These are phyloP conservation scores for Clinocottus analis DNA, from an alignment of 2,113 vertebrate species.

Conservation along the genomic window DNA sequence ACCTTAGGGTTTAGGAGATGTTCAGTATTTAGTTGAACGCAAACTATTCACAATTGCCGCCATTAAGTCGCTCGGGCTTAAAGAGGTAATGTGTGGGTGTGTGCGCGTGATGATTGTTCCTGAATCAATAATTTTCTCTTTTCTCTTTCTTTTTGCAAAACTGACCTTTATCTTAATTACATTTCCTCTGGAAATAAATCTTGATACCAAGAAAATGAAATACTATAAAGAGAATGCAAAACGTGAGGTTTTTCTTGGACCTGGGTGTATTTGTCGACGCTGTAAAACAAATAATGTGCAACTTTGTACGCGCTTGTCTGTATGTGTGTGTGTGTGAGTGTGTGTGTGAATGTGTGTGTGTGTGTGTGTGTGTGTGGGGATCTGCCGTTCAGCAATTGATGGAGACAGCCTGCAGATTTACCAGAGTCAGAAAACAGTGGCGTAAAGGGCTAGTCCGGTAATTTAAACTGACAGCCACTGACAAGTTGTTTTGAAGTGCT, in stretches of 20 bases:
- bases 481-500: conserved; percentile 75
- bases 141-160: background rate
- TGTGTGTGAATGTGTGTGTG: background rate
- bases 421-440: conserved; percentile 61
- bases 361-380: conserved; percentile 9
- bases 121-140: too few relatives aligned
- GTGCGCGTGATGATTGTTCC: background rate
- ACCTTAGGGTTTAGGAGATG: too few relatives aligned
- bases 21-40: too few relatives aligned
- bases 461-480: conserved; percentile 76
- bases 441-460: conserved; percentile 57
- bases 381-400: conserved; percentile 59
- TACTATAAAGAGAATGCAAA: background rate
- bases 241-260: background rate
- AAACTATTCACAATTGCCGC: too few relatives aligned
- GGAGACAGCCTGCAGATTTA: conserved; percentile 71
- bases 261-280: too few relatives aligned
- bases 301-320: background rate
- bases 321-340: conserved; percentile 18
- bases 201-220: background rate
- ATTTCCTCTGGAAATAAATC: background rate
- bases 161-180: background rate
- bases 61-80: too few relatives aligned
- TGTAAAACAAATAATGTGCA: too few relatives aligned
- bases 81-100: too few relatives aligned